Evolutionary conservation across 2,888 invertebrate species (phyloP), one percentile per base, ranked within the genome.

Genomic region (Himalopsyche tibetana): DNA sequence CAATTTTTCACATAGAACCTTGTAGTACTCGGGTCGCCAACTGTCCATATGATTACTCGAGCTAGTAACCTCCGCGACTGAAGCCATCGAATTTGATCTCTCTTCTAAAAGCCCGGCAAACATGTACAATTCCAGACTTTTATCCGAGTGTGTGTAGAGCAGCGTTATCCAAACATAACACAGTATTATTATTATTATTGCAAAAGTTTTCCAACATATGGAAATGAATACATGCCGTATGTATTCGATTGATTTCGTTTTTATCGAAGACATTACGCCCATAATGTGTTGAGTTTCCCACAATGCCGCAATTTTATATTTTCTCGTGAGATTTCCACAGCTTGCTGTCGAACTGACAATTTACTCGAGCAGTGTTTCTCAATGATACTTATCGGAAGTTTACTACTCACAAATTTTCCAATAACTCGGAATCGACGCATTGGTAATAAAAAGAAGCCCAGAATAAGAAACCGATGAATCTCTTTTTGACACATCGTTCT

Each of bases 211-310:
- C 74, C 15, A 74, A 38, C 74, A 74, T 74, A 36, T 74, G 74
- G 28, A 36, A 74, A 28, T 28, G 11, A 74, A 36, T 36, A 74
- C 74, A 36, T 74, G 74, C 11, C 74, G 15, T 51, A 51, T 4
- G 51, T 36, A 74, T 74, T 74, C 74, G 74, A 74, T 74, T 74
- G 74, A 74, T 74, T 74, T 74, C 74, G 15, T 74, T 74, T 74
- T 74, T 74, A 74, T 74, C 74, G 74, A 74, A 74, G 74, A 74
- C 74, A 74, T 74, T 63, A 74, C 74, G 74, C 74, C 74, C 74
- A 74, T 74, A 74, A 74, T 74, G 74, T 74, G 74, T 15, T 9
- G 38, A 74, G 36, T 74, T 74, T 74, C 74, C 74, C 74, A 74
- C 74, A 28, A 74, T 74, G 36, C 38, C 74, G 74, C 74, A 74